Evolutionary conservation across 2,113 vertebrate species (phyloP).

Genomic region (Lontra canadensis): DNA sequence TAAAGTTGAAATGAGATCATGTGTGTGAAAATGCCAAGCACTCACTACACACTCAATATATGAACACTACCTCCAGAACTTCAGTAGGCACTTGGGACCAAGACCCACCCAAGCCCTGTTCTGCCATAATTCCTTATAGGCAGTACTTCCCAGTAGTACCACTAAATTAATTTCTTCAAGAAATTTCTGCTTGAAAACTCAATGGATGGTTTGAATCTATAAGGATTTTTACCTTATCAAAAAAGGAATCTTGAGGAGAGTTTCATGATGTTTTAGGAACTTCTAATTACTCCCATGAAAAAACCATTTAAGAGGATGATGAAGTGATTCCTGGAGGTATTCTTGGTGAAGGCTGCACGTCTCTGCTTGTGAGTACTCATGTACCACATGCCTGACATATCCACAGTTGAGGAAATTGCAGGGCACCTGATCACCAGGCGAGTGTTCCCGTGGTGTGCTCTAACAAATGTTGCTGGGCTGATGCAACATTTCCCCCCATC

Average conservation of each 20-base stretch:
- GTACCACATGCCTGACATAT: background rate
- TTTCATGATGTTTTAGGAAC: background rate
- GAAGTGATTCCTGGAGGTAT: background rate
- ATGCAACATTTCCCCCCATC: background rate
- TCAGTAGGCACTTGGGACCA: too few species aligned
- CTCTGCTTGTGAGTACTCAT: background rate
- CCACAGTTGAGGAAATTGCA: background rate
- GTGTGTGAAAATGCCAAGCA: background rate
- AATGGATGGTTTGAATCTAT: conserved; percentile 39
- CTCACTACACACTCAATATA: background rate
- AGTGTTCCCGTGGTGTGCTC: background rate
- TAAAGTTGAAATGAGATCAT: background rate
- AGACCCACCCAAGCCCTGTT: background rate
- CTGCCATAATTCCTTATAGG: background rate
- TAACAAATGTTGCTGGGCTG: background rate
- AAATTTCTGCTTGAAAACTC: background rate
- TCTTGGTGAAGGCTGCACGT: background rate
- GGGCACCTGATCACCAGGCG: background rate
- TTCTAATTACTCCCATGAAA: background rate
- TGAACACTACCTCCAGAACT: background rate
- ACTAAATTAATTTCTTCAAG: background rate
- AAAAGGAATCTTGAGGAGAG: background rate
- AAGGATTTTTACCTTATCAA: background rate
- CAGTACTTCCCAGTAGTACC: background rate
- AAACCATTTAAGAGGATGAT: background rate